Evolutionary conservation across 2,888 invertebrate species (phyloP).

Genomic region (Allacma fusca): DNA sequence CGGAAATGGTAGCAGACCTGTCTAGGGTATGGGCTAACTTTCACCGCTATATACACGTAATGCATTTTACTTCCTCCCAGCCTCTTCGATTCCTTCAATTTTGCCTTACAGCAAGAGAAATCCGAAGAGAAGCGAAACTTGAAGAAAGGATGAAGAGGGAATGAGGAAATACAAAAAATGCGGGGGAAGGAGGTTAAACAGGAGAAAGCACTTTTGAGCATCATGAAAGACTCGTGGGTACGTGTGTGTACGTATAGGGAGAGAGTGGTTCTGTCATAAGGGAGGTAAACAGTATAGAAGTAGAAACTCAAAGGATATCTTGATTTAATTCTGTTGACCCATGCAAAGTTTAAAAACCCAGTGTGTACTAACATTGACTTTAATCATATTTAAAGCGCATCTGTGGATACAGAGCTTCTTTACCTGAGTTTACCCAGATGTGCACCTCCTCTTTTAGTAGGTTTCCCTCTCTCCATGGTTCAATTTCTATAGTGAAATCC

Average conservation of each 20-base stretch:
- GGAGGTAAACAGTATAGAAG: background rate
- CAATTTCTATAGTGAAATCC: conserved; percentile 36
- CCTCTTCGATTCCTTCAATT: too few species aligned
- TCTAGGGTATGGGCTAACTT: too few species aligned
- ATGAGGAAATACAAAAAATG: background rate
- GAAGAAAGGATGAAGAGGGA: background rate
- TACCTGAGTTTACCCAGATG: background rate
- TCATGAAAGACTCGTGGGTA: conserved; percentile 22
- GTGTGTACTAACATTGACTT: background rate
- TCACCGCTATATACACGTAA: too few species aligned
- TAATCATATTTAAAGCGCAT: conserved; percentile 27
- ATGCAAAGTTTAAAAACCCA: conserved; percentile 33
- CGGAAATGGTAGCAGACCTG: too few species aligned
- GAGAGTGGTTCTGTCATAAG: background rate
- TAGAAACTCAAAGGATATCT: conserved; percentile 3
- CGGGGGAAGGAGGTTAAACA: conserved; percentile 17
- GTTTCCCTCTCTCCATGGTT: conserved; percentile 6
- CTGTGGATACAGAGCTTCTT: conserved; percentile 10
- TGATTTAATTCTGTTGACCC: conserved; percentile 42
- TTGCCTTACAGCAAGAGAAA: too few species aligned
- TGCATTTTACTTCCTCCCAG: too few species aligned
- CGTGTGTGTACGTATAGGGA: background rate
- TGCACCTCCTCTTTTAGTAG: too few species aligned
- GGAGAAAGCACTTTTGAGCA: conserved; percentile 33
- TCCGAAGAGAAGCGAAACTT: background rate